Evolutionary conservation across 2,797 vertebrate species (phyloP).

Genomic region (Picus viridis): DNA sequence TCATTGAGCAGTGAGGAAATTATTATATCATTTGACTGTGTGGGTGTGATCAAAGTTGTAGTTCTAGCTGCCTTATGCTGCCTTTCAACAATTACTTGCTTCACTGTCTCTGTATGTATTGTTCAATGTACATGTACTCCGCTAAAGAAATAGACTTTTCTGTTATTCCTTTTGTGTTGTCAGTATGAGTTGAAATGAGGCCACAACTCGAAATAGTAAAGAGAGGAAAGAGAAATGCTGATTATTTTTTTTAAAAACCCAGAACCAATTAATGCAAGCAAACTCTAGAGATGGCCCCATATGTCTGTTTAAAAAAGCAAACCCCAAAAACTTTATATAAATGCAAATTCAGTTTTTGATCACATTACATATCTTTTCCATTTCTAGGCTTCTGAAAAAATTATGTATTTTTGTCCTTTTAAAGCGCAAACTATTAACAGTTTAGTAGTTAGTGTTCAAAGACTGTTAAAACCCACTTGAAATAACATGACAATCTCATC

Average conservation of each 20-base stretch:
- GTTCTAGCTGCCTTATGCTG: background rate
- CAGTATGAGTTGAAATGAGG: background rate
- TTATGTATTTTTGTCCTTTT: slow-evolving; percentile 37
- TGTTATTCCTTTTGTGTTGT: background rate
- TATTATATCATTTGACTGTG: background rate
- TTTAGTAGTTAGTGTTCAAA: slow-evolving; percentile 50
- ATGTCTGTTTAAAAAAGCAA: background rate
- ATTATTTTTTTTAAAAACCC: background rate
- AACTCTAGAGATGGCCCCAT: background rate
- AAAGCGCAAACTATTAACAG: slow-evolving; percentile 56
- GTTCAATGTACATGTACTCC: background rate
- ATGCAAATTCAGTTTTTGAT: background rate
- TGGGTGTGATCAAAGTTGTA: background rate
- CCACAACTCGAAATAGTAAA: background rate
- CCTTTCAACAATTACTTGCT: background rate
- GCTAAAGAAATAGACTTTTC: background rate
- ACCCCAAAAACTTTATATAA: background rate
- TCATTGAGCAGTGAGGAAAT: background rate
- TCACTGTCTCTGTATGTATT: background rate
- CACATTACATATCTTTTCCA: background rate
- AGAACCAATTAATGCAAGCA: background rate
- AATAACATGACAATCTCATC: slow-evolving; percentile 69
- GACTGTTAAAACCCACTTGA: slow-evolving; percentile 69
- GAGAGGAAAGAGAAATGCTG: background rate
- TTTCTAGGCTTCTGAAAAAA: slow-evolving; percentile 56